Conservation (phyloP, 2,888 invertebrate genomes). For the Rhodophaea formosa region DNA sequence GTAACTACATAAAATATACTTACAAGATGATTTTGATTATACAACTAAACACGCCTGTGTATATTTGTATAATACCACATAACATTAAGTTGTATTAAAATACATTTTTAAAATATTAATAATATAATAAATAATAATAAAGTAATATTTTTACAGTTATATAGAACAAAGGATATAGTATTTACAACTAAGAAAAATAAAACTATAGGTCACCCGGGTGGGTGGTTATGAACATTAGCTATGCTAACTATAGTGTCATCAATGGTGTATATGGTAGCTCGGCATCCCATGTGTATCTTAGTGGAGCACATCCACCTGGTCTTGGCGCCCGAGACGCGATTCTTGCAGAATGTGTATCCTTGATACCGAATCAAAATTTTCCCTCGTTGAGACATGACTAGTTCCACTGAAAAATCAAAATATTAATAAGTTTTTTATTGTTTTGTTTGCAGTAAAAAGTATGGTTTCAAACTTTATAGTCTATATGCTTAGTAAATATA, state of each 20-base stretch:
- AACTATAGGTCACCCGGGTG: neutral
- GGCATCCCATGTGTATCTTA: neutral
- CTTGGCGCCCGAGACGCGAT: neutral
- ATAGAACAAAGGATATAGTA: too few species aligned
- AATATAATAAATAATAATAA: too few species aligned
- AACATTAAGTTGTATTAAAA: too few species aligned
- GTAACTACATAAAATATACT: too few species aligned
- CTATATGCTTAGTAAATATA: too few species aligned
- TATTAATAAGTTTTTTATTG: neutral
- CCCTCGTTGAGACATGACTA: slow-evolving; percentile 23
- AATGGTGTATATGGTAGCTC: neutral
- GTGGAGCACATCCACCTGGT: slow-evolving; percentile 1
- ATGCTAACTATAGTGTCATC: neutral
- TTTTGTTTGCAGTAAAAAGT: neutral
- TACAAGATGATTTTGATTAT: too few species aligned
- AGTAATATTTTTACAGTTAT: too few species aligned
- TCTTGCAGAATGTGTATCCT: neutral
- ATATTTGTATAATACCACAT: too few species aligned
- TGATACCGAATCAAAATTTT: slow-evolving; percentile 6
- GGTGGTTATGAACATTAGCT: neutral
- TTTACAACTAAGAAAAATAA: neutral
- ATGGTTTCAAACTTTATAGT: too few species aligned
- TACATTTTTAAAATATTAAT: too few species aligned
- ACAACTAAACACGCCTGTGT: too few species aligned
- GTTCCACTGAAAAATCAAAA: slow-evolving; percentile 16